Evolutionary conservation across 2,113 vertebrate genomes (phyloP), one percentile per base, ranked within the genome.

Genomic region (Pelecanoides urinatrix): DNA sequence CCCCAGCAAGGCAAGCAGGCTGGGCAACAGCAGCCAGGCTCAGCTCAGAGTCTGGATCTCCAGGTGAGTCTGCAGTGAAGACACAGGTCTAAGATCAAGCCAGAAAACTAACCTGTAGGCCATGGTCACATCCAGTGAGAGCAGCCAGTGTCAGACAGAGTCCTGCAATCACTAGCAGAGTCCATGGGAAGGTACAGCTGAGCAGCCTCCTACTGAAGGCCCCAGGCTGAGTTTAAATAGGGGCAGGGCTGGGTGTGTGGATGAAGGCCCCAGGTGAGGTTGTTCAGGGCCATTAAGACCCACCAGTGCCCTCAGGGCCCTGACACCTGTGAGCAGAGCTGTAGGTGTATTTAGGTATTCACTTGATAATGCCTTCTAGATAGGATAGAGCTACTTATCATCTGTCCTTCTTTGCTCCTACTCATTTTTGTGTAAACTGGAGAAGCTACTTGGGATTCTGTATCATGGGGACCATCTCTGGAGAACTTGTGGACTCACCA

Each of bases 151-250:
- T 29, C n/a, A 75, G 10, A 63, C 10, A 13, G 38, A 65, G 21
- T 3, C 42, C 42, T 22, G 7, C 34, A 29, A 42, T 34, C 16
- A 21, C 29, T 7, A 29, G 10, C 8, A 61, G 3, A 11, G 13
- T 0, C 62, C 10, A 8, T 1, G 1, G 3, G 2, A 61, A n/a
- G 0, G 5, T 1, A 36, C 4, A 42, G 1, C 38, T 40, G 38
- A 40, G 38, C 38, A 11, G 10, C 8, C 21, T 16, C 10, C 10
- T 50, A 8, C 4, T 10, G 4, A 47, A 18, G 6, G 26, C 3
- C 34, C 20, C 16, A 52, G 53, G 8, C 21, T 9, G 40, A 45
- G 15, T 32, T 32, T 45, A 45, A 88, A 53, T 13, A 87, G 34
- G 20, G 18, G 10, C 29, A 45, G 40, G 22, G 23, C 21, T 44